Percentiles rank a stretch among this genome's conserved stretches.
Conservation (phyloP, 2,797 vertebrate genomes). For the Varecia variegata region DNA sequence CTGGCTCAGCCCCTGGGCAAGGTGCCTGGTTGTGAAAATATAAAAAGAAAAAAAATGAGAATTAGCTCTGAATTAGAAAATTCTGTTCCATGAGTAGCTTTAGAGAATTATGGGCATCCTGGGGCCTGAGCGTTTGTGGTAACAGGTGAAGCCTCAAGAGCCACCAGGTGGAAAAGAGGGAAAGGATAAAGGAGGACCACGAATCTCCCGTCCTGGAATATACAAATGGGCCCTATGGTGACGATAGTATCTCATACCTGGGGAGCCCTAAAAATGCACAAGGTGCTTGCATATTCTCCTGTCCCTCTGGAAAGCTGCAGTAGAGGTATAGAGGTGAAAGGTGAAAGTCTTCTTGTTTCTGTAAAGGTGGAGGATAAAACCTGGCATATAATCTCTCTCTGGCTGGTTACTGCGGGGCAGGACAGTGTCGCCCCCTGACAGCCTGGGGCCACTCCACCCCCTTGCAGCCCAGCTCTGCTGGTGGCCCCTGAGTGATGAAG, state of each 20-base stretch:
- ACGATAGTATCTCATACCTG: neutral
- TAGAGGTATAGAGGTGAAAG: neutral
- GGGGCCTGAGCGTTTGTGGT: neutral
- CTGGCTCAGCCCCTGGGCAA: neutral
- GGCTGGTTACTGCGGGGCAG: neutral
- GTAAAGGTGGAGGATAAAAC: neutral
- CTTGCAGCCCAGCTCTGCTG: neutral
- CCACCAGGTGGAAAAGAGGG: neutral
- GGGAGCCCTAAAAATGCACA: neutral
- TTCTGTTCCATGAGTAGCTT: neutral
- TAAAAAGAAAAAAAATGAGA: neutral
- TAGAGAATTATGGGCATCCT: conserved; percentile 12
- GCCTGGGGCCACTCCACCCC: neutral
- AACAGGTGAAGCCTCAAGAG: neutral
- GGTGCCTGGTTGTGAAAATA: neutral
- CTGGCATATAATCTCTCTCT: neutral
- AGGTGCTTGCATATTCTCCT: neutral
- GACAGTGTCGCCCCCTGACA: neutral
- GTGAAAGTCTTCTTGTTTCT: neutral
- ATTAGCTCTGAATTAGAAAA: conserved; percentile 55
- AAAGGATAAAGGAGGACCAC: neutral
- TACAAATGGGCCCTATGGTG: neutral
- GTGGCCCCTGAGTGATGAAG: neutral
- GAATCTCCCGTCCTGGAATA: neutral
- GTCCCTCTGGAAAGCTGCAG: neutral